These are phyloP conservation scores for Parazoanthus atlanticus DNA, from an alignment of 92 coral and sea anemone species.

Conservation along the genomic window DNA sequence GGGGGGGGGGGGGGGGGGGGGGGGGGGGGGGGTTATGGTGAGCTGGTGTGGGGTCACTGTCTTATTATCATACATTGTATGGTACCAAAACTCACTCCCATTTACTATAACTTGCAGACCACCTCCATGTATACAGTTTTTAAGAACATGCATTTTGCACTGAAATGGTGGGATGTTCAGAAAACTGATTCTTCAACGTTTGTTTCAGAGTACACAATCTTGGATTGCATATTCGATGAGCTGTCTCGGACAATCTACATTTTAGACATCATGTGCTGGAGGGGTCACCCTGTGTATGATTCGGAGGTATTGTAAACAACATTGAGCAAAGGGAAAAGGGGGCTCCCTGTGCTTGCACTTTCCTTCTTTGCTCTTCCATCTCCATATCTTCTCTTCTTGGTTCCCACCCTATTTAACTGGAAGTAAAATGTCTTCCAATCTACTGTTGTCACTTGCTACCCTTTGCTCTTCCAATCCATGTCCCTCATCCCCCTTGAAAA, in stretches of 20 bases:
- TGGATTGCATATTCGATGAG: constrained; percentile 95
- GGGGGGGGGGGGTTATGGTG: neutral
- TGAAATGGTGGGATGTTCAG: neutral
- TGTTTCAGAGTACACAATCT: constrained; percentile 82
- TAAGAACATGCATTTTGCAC: too few species aligned
- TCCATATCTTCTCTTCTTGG: too few species aligned
- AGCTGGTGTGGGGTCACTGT: neutral
- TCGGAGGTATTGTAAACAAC: constrained; percentile 72
- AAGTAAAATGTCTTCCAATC: constrained; percentile 49
- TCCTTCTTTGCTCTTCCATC: too few species aligned
- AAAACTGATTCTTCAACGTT: neutral
- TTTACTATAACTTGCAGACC: too few species aligned
- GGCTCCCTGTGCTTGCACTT: constrained; percentile 68
- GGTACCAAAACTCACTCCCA: too few species aligned
- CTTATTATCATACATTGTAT: too few species aligned
- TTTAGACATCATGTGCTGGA: constrained; percentile 96
- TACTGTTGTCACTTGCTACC: too few species aligned
- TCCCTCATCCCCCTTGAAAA: too few species aligned
- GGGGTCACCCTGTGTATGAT: constrained; percentile 98
- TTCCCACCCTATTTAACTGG: constrained; percentile 67
- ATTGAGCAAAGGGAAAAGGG: constrained; percentile 57
- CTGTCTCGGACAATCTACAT: constrained; percentile 71
- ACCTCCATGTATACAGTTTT: too few species aligned
- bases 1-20: neutral
- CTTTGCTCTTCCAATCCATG: too few species aligned